Evolutionary conservation across 2,888 invertebrate species (phyloP).

Genomic region (Ophion ventricosus): DNA sequence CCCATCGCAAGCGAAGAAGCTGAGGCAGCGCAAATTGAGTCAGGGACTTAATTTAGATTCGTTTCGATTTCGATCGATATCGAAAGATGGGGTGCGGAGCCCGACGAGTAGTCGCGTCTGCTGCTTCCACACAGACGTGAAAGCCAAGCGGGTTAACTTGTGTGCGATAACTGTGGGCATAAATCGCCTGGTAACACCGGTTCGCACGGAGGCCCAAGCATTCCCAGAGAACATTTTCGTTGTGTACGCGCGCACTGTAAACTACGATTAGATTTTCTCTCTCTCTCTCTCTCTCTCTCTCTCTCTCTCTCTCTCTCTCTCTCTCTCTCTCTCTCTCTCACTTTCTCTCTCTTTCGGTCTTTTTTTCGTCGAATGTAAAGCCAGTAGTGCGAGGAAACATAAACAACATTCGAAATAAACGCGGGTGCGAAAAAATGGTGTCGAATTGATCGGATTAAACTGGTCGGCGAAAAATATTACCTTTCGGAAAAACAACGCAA

Average conservation of each 20-base stretch:
- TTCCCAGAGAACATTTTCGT: neutral
- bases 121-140: neutral
- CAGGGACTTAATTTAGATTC: neutral
- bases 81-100: neutral
- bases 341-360: neutral
- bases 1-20: neutral
- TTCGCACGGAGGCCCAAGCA: neutral
- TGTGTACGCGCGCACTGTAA: neutral
- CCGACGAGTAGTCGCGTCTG: neutral
- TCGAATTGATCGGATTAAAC: neutral
- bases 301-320: too few relatives aligned
- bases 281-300: too few relatives aligned
- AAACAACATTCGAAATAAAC: neutral
- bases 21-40: neutral
- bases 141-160: neutral
- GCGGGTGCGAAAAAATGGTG: neutral
- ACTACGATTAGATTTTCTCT: neutral
- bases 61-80: neutral
- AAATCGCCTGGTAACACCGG: neutral
- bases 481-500: neutral
- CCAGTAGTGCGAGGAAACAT: neutral
- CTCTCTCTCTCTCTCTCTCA: neutral
- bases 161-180: neutral
- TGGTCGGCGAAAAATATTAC: neutral
- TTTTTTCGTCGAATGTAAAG: neutral